Conservation (phyloP, 2,113 vertebrate species). For the Gyps fulvus region DNA sequence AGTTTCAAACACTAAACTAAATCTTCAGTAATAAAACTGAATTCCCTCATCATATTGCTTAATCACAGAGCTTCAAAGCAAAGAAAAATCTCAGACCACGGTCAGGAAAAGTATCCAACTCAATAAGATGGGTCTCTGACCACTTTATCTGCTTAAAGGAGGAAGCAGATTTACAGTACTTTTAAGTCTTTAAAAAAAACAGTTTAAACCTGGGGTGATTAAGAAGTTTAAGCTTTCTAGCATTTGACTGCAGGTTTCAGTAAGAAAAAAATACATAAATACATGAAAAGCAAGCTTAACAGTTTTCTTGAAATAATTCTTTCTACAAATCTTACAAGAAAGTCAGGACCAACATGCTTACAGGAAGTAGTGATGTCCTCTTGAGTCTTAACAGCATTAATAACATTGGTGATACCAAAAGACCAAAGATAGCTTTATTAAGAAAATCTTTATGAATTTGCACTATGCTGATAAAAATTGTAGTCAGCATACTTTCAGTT, state of each 20-base stretch:
- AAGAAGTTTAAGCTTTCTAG: neutral
- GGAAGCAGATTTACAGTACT: neutral
- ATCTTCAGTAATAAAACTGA: neutral
- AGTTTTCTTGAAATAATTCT: neutral
- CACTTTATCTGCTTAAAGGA: neutral
- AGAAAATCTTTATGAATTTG: neutral
- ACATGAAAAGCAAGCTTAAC: neutral
- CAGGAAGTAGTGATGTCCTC: neutral
- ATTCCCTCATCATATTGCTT: neutral
- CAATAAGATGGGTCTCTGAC: neutral
- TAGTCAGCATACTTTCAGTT: neutral
- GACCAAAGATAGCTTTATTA: neutral
- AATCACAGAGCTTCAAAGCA: neutral
- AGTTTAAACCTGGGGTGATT: neutral
- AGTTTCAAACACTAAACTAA: neutral
- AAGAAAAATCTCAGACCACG: neutral
- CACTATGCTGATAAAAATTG: conserved; percentile 27
- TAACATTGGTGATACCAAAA: neutral
- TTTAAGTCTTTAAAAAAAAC: neutral
- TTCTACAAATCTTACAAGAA: neutral
- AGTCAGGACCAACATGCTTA: neutral
- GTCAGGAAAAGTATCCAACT: neutral
- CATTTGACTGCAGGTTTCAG: neutral
- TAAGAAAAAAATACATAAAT: neutral
- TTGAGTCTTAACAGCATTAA: neutral